Base-by-base conservation (phyloP, 2,113 vertebrate genomes). In the Danionella cerebrum region DNA sequence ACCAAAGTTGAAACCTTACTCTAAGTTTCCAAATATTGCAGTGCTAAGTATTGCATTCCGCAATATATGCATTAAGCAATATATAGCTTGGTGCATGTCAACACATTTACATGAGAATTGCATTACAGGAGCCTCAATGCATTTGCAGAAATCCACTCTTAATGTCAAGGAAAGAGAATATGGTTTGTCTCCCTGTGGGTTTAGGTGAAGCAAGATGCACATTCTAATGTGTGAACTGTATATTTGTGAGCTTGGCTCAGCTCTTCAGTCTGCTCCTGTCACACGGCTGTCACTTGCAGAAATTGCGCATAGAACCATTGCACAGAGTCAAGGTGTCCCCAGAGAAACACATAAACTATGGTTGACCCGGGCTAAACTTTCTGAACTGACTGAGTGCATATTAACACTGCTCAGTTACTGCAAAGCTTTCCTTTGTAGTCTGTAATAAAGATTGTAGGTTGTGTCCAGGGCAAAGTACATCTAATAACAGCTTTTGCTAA, bases 191-290 rank as follows among this genome's bases (percentile, higher is more conserved):
- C 67, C 14, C 58, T 67, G 51, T 62, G 65, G 71, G 74, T 80
- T 73, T 64, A 71, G 60, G 68, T 72, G 67, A 72, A 69, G 68
- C 60, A 55, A 51, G 38, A 51, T 62, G 71, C 76, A 57, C 31
- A 71, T 39, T 69, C 66, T 51, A 45, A 65, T 80, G 45, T 70
- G 60, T 42, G n/a, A n/a, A n/a, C n/a, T n/a, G 5, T 72, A 11
- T 78, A 70, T 73, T 59, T 74, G 75, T 82, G 76, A 76, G 72
- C 69, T 80, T 50, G 58, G 74, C 78, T 84, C 78, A 78, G 52
- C 68, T 65, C 77, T 74, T 73, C 59, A 79, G 81, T 67, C 45
- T 58, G 71, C 44, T 51, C 45, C 5, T 18, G 25, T 66, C 54
- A 66, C 36, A 48, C 16, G 60, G 60, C 65, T 75, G 75, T 85